phyloP scores from a whole-genome alignment of 1,140 invertebrate species.

The Oncopeltus fasciatus region DNA sequence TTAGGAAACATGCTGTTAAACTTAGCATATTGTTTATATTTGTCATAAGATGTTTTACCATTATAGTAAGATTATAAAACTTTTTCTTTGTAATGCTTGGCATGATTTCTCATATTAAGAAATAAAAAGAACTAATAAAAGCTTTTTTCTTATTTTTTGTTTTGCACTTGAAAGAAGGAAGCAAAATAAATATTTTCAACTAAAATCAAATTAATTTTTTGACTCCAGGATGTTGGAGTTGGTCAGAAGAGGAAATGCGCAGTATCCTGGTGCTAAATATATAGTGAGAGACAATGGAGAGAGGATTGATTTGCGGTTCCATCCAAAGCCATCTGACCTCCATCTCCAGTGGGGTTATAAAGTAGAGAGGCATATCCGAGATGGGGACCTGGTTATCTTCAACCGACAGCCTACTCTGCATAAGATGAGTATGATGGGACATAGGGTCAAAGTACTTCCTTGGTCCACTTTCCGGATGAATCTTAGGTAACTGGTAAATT shows the following conservation, averaged over 20 bases:
- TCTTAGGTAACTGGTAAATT: conserved; percentile 35
- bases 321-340: conserved; percentile 95
- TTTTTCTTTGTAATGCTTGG: no score
- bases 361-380: conserved; percentile 92
- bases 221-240: conserved; percentile 80
- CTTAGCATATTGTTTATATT: no score
- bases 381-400: conserved; percentile 98
- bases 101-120: no score
- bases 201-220: no score
- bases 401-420: conserved; percentile 98
- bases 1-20: no score
- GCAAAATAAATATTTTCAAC: no score
- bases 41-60: no score
- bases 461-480: conserved; percentile 98
- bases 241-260: conserved; percentile 87
- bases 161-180: no score
- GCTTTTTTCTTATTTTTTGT: no score
- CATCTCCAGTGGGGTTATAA: conserved; percentile 97
- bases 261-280: conserved; percentile 99
- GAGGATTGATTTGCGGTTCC: conserved; percentile 92
- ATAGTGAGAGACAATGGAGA: conserved; percentile 98
- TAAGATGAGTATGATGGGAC: conserved; percentile 99
- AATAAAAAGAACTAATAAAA: no score
- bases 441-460: conserved; percentile 90
- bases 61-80: no score